Base-by-base conservation (phyloP, 2,888 invertebrate species). In the Lithophane ornitopus region DNA sequence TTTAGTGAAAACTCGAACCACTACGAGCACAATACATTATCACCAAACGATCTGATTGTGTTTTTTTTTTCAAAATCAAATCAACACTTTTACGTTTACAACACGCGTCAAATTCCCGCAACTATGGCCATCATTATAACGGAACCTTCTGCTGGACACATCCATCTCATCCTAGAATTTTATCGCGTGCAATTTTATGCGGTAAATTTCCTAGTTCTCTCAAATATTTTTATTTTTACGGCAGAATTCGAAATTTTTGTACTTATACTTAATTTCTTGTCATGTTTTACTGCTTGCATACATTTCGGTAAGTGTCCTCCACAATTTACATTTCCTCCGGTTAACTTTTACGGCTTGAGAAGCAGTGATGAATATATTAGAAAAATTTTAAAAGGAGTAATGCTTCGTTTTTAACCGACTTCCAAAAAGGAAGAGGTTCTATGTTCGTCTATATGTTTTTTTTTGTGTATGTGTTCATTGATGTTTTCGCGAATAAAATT, bases 231-330 rank as follows among this genome's bases (percentile, higher is more conserved):
- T 70, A 41, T 68, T 68, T 80, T 82, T 71, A 68, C n/a, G 28
- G 34, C 16, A 14, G 46, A 68, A 77, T 82, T 78, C 63, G 12
- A 83, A 59, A 8, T 54, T 58, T 63, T 82, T 70, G 16, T 16
- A 7, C 52, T 62, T 46, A 63, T 22, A 65, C 65, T 44, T 78
- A 68, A 82, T 78, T 70, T 82, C 58, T 58, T 46, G 28, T 61
- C 63, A 34, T 71, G 52, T 71, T 82, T 82, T 78, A 82, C 71
- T 39, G 22, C 54, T 70, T 82, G 63, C 67, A 70, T 78, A 58
- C 61, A 77, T 68, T 63, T 54, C 22, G 52, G 46, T 14, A 28
- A 49, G 54, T 65, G 41, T 59, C 67, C 26, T 52, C 22, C 16
- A 58, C 49, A 66, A 69, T 76, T 82, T 77, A 56, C n/a, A 67